Evolutionary conservation across 2,888 invertebrate genomes (phyloP), one percentile per base, ranked within the genome.

Genomic region (Hyppa rectilinea): DNA sequence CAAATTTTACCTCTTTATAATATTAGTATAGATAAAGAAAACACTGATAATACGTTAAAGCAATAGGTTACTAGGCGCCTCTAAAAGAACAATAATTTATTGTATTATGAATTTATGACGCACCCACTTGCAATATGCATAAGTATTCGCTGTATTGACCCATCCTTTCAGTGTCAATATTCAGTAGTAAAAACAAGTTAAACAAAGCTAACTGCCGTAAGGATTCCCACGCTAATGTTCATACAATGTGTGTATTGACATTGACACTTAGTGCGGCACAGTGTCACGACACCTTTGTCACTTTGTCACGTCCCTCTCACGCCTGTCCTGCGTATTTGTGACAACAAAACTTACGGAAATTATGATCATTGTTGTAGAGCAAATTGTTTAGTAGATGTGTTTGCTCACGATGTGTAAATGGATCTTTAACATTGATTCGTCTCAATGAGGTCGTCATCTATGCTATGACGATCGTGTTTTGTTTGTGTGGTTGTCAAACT

Each of bases 221-320:
- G 63, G 73, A 75, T 83, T 91, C 91, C 89, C 91, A 91, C 91
- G 91, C 73, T 83, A 85, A 86, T 87, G 80, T 81, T 52, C 82
- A 80, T 73, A 88, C 89, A 87, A 87, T 85, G 75, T 84, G 76
- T 64, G 61, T 83, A 82, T 87, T 87, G 80, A 83, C 81, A 75
- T 73, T 68, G 52, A 74, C 80, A 77, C 84, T 91, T 90, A 90
- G 88, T 81, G 71, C 83, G 62, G 72, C 58, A 63, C 75, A 75
- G 69, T 82, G 89, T 91, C 90, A 90, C 90, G 90, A 80, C 85
- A 85, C 80, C 83, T 86, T 88, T 87, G 87, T 83, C 85, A 82
- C 80, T 79, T 83, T 70, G 81, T 73, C 60, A 63, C 64, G 59
- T 62, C 34, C 29, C 50, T 72, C 72, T 72, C 71, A 75, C 58